Evolutionary conservation across 2,797 vertebrate genomes (phyloP), one percentile per base, ranked within the genome.

Genomic region (Bovichtus variegatus): DNA sequence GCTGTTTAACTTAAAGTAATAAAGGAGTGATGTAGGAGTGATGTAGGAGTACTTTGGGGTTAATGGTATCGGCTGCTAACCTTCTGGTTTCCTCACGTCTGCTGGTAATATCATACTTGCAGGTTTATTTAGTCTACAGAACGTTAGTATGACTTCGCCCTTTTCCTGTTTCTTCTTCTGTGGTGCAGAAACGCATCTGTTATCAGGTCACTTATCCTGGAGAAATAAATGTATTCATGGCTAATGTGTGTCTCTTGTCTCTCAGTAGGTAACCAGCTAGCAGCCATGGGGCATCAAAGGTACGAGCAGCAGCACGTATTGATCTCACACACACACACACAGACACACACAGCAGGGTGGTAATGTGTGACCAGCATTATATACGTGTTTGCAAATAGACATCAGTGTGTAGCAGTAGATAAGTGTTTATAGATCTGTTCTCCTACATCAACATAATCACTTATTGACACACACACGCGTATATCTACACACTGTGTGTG

Each of bases 181-280:
- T 36, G 31, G 1, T 36, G 34, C 19, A n/a, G 31, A 38, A 57
- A 23, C 34, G 1, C 1, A 19, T 34, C 9, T 11, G 19, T 54
- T 40, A 11, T 16, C 61, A 47, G 16, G 41, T 66, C 50, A 23
- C 23, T 51, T 2, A 12, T 7, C 2, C 19, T 40, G 23, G 21
- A 23, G 23, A 9, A 21, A 29, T 13, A 27, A 19, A 5, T 25
- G 25, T 7, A 16, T 21, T 53, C n/a, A n/a, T 4, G 4, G 72
- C 68, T 82, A 53, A 76, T 65, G 2, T 44, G 3, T 60, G 36
- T 73, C 29, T 91, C 23, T 89, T n/a, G 36, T 89, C 40, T 84
- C 74, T 92, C 96, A 97, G 97, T 96, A 96, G 97, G 97, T 93
- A 98, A 97, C 96, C 98, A 98, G 96, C 96, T 98, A 90, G 96